Evolutionary conservation across 2,113 vertebrate species (phyloP), one percentile per base, ranked within the genome.

Genomic region (Illadopsis cleaveri): DNA sequence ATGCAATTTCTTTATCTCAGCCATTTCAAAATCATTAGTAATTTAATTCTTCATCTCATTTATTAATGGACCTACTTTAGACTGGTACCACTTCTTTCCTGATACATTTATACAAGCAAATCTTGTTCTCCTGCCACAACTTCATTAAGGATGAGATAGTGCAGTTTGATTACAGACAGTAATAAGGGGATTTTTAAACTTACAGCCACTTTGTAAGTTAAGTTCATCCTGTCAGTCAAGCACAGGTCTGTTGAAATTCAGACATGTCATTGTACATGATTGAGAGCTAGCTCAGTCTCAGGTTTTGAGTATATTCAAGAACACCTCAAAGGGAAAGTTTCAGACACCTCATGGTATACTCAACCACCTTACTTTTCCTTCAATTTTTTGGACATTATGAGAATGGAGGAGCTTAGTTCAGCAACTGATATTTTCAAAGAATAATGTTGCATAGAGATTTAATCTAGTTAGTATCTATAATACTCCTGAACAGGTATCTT

Each of bases 21-120:
- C 76, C 64, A 75, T 94, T 94, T 95, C 72, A 71, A 86, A 93
- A 58, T 89, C 86, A 69, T 93, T 89, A 94, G 89, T 76, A 95
- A 85, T 92, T 93, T 87, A 92, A 87, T 89, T 95, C 81, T 92
- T n/a, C 37, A 47, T 72, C 82, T 89, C 84, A 84, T 91, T 92
- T 96, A 84, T 91, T 94, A 93, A 96, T 96, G 92, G 80, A 92
- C 21, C 40, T 86, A 38, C 65, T 94, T 90, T 78, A 56, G 62
- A 48, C 22, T 40, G 13, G 47, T 77, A 85, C 85, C 54, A 82
- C 75, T 94, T 94, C 95, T 89, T 50, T 69, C 73, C n/a, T 45
- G 35, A 80, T 90, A 80, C 62, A 44, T 87, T 89, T 87, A 69
- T n/a, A 58, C 50, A 72, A 77, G 45, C 33, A 47, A 79, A 72